Base-by-base conservation (phyloP, 2,888 invertebrate species). In the Lochmaea capreae region DNA sequence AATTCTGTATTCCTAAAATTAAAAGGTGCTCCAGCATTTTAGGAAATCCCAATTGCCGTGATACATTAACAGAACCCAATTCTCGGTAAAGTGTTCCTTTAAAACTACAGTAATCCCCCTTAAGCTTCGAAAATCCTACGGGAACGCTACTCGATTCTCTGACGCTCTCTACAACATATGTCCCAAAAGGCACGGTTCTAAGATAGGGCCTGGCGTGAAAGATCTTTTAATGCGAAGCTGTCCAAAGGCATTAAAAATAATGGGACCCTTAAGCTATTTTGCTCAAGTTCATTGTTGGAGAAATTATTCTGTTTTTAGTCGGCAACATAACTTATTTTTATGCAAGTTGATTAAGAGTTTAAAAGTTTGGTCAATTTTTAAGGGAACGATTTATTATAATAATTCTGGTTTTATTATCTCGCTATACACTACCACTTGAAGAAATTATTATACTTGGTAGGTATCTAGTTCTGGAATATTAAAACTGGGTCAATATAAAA, bases 21-120 rank as follows among this genome's bases (percentile, higher is more conserved):
- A 71, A 71, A 65, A 71, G 22, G 9, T 16, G 33, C 33, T 65
- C 33, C 43, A 22, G 65, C 49, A 57, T 65, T 71, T 65, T 71
- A 46, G 65, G 54, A 58, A 71, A 58, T 65, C 65, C 46, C 58
- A 46, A 71, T 57, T 58, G 65, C 11, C 39, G 65, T 46, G 43
- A 65, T 71, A 71, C 65, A 65, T 65, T 65, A 16, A 58, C 54
- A 65, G 71, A 71, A 12, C 71, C 69, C 71, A 59, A 71, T 71
- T 71, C 65, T 65, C 71, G 18, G 54, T 58, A 46, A 71, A 65
- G 65, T 71, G 65, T 65, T 71, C 71, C 71, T 65, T 71, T 65
- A 71, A 65, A 71, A 71, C 71, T 71, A 71, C 65, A 58, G 71
- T 71, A 71, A 71, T 71, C 71, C 71, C 65, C 71, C 65, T 71